Conservation (phyloP, 2,113 vertebrate genomes). For the Callocephalon fimbriatum region DNA sequence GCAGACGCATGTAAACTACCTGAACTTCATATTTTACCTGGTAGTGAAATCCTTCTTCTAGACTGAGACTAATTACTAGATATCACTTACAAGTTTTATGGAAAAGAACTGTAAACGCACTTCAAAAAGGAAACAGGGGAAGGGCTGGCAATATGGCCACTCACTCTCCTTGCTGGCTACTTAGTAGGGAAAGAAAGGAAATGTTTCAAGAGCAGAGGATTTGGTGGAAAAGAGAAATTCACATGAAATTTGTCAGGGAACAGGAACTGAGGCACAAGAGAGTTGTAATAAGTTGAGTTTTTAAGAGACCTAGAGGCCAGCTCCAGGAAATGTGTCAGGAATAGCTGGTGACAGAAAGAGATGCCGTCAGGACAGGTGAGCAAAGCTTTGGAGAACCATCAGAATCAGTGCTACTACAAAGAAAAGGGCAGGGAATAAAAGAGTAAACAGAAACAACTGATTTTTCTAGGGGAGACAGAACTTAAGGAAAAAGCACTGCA, state of each 20-base stretch:
- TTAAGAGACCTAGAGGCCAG: not conserved
- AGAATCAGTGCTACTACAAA: not conserved
- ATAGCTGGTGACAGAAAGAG: not conserved
- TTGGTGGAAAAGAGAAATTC: not conserved
- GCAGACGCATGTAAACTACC: not conserved
- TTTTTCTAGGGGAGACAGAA: no score
- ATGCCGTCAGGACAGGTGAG: not conserved
- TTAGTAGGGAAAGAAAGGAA: not conserved
- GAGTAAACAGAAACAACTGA: not conserved
- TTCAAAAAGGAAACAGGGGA: not conserved
- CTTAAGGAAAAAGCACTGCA: not conserved
- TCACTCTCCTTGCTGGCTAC: not conserved
- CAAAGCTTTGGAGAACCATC: not conserved
- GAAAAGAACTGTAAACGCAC: not conserved
- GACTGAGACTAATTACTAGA: not conserved
- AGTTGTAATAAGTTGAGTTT: accelerated
- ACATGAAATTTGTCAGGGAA: not conserved
- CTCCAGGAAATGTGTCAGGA: accelerated
- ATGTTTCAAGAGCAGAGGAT: not conserved
- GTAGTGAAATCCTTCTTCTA: not conserved
- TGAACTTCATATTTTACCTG: not conserved
- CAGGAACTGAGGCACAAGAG: not conserved
- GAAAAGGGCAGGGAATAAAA: not conserved
- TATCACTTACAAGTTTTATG: not conserved
- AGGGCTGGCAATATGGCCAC: not conserved